phyloP scores from a whole-genome alignment of 2,113 vertebrate species.

The Eretmochelys imbricata region DNA sequence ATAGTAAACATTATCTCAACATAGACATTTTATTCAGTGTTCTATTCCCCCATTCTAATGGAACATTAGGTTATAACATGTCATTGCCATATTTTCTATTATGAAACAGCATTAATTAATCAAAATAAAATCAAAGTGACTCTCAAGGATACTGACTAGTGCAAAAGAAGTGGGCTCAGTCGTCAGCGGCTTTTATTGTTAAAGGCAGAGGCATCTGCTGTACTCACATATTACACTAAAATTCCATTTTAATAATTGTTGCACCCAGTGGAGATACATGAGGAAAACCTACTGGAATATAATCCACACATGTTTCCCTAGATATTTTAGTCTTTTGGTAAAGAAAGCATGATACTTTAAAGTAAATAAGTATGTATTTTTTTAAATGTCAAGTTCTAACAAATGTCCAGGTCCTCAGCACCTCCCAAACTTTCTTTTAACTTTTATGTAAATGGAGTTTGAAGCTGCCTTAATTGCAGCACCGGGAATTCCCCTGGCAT shows the following conservation, averaged over 20 bases:
- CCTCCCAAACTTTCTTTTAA: neutral
- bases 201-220: neutral
- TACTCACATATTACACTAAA: neutral
- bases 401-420: neutral
- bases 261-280: neutral
- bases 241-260: neutral
- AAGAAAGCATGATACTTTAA: neutral
- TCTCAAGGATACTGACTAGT: neutral
- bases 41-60: neutral
- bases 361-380: neutral
- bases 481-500: neutral
- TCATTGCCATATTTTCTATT: neutral
- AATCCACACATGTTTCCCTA: neutral
- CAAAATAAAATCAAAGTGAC: neutral
- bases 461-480: rapidly evolving
- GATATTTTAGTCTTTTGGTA: neutral
- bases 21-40: neutral
- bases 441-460: no score
- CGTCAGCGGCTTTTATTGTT: neutral
- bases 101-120: neutral
- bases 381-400: neutral
- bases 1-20: neutral
- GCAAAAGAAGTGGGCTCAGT: neutral
- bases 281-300: neutral
- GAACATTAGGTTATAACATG: neutral